Conservation (phyloP, 2,797 vertebrate genomes). For the Cichlasoma orientale region DNA sequence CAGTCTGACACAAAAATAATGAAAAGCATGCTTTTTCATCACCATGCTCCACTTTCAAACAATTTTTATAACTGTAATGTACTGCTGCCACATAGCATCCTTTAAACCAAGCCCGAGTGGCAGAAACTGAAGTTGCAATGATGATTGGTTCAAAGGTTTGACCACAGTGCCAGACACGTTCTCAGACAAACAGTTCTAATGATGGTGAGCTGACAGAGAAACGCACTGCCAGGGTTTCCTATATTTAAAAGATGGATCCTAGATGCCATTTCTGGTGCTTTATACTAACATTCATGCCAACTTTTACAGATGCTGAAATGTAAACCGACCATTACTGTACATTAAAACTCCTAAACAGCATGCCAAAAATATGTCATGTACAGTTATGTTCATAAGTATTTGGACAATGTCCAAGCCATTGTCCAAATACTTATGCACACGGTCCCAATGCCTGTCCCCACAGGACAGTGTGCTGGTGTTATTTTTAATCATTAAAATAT, state of each 20-base stretch:
- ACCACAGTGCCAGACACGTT: not conserved
- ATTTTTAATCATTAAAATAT: not conserved
- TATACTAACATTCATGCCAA: not conserved
- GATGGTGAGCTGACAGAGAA: not conserved
- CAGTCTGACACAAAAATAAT: constrained; percentile 35
- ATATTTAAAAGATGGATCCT: too few relatives aligned
- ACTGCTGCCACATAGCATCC: constrained; percentile 2
- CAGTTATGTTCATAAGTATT: not conserved
- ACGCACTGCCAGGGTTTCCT: not conserved
- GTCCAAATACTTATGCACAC: too few relatives aligned
- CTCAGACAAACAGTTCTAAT: not conserved
- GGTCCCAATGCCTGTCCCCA: not conserved
- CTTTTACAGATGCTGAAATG: not conserved
- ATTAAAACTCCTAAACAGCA: too few relatives aligned
- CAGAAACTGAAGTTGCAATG: not conserved
- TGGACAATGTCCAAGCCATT: too few relatives aligned
- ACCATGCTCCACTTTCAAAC: constrained; percentile 1
- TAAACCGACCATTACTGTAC: not conserved
- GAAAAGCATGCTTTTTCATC: constrained; percentile 22
- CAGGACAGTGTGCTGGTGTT: accelerated
- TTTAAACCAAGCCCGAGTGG: not conserved
- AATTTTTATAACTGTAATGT: not conserved
- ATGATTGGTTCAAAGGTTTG: constrained; percentile 14
- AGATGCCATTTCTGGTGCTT: not conserved
- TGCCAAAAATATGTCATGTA: not conserved